Conservation (phyloP, 2,113 vertebrate genomes). For the Eulemur rufifrons region DNA sequence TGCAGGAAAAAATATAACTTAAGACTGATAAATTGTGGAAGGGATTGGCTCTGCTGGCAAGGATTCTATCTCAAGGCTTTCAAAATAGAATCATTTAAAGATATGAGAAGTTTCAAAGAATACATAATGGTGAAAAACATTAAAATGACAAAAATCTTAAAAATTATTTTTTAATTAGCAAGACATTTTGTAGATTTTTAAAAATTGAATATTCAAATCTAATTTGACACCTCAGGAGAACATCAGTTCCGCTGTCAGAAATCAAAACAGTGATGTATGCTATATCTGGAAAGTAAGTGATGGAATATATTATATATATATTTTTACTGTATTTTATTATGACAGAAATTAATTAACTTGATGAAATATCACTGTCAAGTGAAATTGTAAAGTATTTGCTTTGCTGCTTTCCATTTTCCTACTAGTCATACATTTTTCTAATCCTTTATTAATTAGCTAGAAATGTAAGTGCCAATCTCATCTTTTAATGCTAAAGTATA, state of each 20-base stretch:
- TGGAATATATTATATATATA: constrained; percentile 7
- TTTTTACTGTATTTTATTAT: constrained; percentile 48
- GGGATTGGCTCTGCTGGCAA: neutral
- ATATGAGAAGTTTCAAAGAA: constrained; percentile 21
- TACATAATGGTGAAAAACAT: constrained; percentile 21
- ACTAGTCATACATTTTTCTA: neutral
- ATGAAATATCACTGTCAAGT: constrained; percentile 55
- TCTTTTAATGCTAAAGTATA: constrained; percentile 41
- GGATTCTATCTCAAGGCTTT: neutral
- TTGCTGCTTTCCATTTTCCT: constrained; percentile 18
- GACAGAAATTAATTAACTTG: constrained; percentile 66
- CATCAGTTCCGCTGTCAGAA: constrained; percentile 65
- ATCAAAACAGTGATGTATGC: constrained; percentile 53
- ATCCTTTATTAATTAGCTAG: constrained; percentile 33
- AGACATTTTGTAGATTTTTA: constrained; percentile 61
- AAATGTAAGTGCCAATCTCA: constrained; percentile 41
- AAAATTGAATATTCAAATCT: constrained; percentile 52
- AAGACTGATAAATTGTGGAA: constrained; percentile 28
- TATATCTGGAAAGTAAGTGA: constrained; percentile 63
- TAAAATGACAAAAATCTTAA: constrained; percentile 52
- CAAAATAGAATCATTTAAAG: constrained; percentile 48
- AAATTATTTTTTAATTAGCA: constrained; percentile 30
- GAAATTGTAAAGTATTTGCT: constrained; percentile 50
- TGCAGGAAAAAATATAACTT: neutral
- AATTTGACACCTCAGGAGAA: constrained; percentile 63